A percentile compares a stretch with the other conserved stretches of the same genome.
Evolutionary conservation across 2,113 vertebrate species (phyloP).

Genomic region (Hirundichthys speculiger): DNA sequence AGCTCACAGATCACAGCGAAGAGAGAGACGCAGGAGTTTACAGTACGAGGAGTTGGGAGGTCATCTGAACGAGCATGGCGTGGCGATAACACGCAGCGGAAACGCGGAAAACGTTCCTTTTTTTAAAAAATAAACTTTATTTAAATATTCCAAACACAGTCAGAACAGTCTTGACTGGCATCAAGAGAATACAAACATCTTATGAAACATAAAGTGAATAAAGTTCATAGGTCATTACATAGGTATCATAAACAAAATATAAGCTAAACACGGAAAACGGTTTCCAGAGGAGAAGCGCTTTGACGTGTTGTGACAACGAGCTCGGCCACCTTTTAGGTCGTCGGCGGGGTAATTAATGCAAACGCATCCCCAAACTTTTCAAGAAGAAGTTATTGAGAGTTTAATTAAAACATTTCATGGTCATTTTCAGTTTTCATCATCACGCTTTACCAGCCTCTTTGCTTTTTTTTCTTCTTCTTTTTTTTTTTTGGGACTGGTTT

Average conservation of each 20-base stretch:
- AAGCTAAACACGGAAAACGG: too few relatives aligned
- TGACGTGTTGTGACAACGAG: neutral
- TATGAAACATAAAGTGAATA: too few relatives aligned
- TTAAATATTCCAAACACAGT: too few relatives aligned
- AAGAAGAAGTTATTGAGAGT: slow-evolving; percentile 1
- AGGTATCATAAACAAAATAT: too few relatives aligned
- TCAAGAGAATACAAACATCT: too few relatives aligned
- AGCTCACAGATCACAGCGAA: slow-evolving; percentile 16
- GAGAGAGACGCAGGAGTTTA: slow-evolving; percentile 24
- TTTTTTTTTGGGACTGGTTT: slow-evolving; percentile 11
- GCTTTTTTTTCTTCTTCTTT: neutral
- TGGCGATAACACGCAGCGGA: slow-evolving; percentile 30
- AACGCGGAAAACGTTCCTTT: too few relatives aligned
- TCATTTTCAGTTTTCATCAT: slow-evolving; percentile 24
- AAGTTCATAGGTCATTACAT: too few relatives aligned
- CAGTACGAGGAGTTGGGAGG: slow-evolving; percentile 7
- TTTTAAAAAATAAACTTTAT: too few relatives aligned
- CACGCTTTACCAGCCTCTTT: neutral
- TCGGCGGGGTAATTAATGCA: neutral
- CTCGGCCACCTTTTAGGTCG: too few relatives aligned
- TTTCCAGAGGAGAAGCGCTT: too few relatives aligned
- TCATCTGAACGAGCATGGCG: slow-evolving; percentile 40
- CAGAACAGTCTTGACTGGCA: too few relatives aligned
- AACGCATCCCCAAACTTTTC: neutral
- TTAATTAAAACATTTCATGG: slow-evolving; percentile 24